These are phyloP conservation scores for Mythimna pallens DNA, from an alignment of 2,888 invertebrate species.

Conservation along the genomic window DNA sequence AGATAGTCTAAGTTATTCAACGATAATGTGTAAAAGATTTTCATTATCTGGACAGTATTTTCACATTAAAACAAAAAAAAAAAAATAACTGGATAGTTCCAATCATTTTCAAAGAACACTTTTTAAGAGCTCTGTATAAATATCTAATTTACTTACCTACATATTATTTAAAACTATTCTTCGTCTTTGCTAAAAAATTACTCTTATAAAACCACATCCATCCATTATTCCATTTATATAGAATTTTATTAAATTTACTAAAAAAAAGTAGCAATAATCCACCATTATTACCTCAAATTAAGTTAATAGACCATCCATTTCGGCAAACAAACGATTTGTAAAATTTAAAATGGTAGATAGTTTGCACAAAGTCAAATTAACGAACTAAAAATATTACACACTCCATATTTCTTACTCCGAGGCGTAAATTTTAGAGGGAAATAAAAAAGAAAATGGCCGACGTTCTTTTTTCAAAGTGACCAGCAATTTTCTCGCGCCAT, in stretches of 20 bases:
- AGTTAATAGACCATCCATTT: background rate
- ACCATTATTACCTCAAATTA: background rate
- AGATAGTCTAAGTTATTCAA: too few species aligned
- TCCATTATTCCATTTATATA: too few species aligned
- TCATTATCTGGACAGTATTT: too few species aligned
- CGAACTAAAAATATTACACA: constrained; percentile 5
- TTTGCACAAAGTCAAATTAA: constrained; percentile 1
- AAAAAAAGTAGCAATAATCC: background rate
- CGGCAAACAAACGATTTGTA: background rate
- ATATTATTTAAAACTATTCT: background rate
- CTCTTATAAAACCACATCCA: background rate
- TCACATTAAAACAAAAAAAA: too few species aligned
- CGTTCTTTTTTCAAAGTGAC: constrained; percentile 57
- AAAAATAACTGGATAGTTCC: too few species aligned
- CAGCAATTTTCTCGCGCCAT: constrained; percentile 66
- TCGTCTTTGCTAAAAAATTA: background rate
- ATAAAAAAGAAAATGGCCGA: constrained; percentile 49
- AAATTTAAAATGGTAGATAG: background rate
- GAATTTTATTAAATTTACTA: background rate
- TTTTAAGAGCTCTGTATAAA: too few species aligned
- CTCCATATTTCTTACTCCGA: constrained; percentile 25
- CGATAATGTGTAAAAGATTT: too few species aligned
- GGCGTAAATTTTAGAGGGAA: constrained; percentile 40
- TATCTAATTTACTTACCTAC: too few species aligned
- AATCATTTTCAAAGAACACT: too few species aligned